Base-by-base conservation (phyloP, 1,140 invertebrate genomes). In the Heliconius himera region DNA sequence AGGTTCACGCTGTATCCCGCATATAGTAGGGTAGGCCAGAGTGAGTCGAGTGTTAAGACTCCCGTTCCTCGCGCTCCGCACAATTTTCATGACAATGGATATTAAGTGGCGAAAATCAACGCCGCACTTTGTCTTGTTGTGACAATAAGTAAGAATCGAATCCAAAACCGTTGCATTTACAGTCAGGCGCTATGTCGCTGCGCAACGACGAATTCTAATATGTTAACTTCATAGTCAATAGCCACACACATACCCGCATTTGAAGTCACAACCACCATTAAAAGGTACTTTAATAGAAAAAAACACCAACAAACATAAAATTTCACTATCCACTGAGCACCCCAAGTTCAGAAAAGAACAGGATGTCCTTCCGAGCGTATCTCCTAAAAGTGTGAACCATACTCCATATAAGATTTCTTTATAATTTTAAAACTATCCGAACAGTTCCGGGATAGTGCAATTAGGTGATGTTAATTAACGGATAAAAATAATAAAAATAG, bases 251-350 rank as follows among this genome's bases (percentile, higher is more conserved):
- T 41, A 41, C 41, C 11, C 41, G 11, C 41, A 41, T 41, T 41
- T 41, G 41, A 41, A 41, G 41, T 13, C 49, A 20, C 8, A 18
- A 56, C 8, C n/a, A 56, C 2, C 54, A 56, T 56, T 56, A n/a
- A 56, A 56, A 56, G 8, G 20, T 20, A 22, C 54, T 22, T 22
- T 56, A 56, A 56, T 54, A 54, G 6, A 9, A 16, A 66, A 16
- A 66, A 26, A 16, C n/a, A 29, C 22, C 11, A 13, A 29, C 11
- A 29, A 66, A 66, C 60, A 60, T 5, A 26, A 66, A 29, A 66
- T 26, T 26, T 66, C 26, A 11, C 60, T 29, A 66, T 66, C 60
- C 60, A 66, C 26, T 66, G 60, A 66, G n/a, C 60, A 66, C 60
- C 60, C 60, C 60, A 66, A 29, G 60, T 29, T 22, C 9, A 46